These are phyloP conservation scores for Pelecanus crispus DNA, from an alignment of 2,113 vertebrate species.

Conservation along the genomic window DNA sequence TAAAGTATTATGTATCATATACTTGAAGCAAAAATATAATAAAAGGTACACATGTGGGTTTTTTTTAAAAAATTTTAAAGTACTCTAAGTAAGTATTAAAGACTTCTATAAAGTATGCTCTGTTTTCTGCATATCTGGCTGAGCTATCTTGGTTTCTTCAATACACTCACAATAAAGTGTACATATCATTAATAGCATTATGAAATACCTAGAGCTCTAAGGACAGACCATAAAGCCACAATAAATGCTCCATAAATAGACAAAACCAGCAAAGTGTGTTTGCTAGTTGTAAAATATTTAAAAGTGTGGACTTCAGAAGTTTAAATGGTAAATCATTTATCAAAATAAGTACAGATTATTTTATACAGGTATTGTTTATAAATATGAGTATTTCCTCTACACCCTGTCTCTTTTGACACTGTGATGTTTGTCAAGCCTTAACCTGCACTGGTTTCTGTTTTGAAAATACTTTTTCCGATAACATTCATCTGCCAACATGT, in stretches of 20 bases:
- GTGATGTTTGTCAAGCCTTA: neutral
- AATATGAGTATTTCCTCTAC: rapidly evolving
- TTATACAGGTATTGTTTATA: neutral
- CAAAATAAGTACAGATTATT: neutral
- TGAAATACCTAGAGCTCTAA: neutral
- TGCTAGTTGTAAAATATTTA: neutral
- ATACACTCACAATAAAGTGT: neutral
- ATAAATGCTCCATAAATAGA: neutral
- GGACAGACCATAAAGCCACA: neutral
- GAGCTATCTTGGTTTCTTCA: neutral
- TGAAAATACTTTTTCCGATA: neutral
- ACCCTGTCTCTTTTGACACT: neutral
- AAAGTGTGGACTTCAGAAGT: neutral
- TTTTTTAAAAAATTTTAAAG: neutral
- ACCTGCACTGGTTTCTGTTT: neutral
- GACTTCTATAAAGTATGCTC: neutral
- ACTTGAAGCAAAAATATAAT: neutral
- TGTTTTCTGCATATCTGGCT: neutral
- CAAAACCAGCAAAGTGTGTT: neutral
- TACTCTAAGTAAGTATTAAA: neutral
- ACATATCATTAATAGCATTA: neutral
- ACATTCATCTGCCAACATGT: neutral
- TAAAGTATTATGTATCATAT: neutral
- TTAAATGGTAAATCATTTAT: neutral
- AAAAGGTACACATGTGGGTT: neutral